Evolutionary conservation across 2,113 vertebrate species (phyloP).

Genomic region (Garra rufa): DNA sequence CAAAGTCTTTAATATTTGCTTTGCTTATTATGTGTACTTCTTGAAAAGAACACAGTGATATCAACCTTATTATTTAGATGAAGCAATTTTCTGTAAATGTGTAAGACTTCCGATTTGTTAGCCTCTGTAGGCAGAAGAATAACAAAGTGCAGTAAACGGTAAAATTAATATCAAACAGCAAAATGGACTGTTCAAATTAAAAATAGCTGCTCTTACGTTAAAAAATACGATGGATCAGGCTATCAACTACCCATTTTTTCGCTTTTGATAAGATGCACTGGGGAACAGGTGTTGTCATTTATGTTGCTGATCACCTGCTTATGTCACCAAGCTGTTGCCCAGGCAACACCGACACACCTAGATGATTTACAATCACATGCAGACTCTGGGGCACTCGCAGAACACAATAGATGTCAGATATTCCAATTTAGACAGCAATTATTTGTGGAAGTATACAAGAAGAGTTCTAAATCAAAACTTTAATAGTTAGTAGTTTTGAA

Average conservation of each 20-base stretch:
- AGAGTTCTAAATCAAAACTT: conserved; percentile 11
- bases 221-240: not conserved
- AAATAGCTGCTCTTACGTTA: not conserved
- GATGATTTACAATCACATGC: not conserved
- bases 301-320: not conserved
- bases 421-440: not conserved
- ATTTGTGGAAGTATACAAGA: not conserved
- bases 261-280: not conserved
- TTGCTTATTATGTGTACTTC: not conserved
- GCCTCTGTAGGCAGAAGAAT: not conserved
- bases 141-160: not conserved
- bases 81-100: not conserved
- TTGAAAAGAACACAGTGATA: not conserved
- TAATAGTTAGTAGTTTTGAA: not conserved
- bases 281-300: conserved; percentile 1
- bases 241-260: not conserved
- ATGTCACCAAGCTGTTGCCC: not conserved
- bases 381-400: not conserved
- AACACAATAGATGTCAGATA: not conserved
- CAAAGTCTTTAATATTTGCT: not conserved
- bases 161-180: not conserved
- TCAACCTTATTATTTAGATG: not conserved
- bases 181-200: not conserved
- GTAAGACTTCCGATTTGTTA: too few species aligned
- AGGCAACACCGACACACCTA: not conserved